These are phyloP conservation scores for Oxygymnocypris stewartii DNA, from an alignment of 2,113 vertebrate genomes.

Conservation along the genomic window DNA sequence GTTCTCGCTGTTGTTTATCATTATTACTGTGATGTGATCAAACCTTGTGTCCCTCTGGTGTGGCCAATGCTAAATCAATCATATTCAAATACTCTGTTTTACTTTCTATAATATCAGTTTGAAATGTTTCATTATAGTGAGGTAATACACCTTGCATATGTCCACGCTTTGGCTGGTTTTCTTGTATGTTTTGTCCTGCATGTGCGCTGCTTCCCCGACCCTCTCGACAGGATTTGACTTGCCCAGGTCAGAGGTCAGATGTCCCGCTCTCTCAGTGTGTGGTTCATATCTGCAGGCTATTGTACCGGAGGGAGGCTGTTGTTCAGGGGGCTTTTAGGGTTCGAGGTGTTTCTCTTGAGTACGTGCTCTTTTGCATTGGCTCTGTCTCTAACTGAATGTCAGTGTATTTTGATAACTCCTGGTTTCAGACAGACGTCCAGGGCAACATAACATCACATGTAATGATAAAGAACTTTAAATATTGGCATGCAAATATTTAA, in stretches of 20 bases:
- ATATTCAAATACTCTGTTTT: too few species aligned
- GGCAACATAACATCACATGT: not conserved
- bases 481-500: not conserved
- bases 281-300: constrained; percentile 80
- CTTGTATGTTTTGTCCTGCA: not conserved
- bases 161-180: too few species aligned
- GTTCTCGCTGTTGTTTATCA: too few species aligned
- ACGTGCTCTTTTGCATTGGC: not conserved
- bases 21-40: too few species aligned
- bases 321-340: not conserved
- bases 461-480: too few species aligned
- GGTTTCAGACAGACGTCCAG: not conserved
- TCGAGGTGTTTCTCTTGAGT: not conserved
- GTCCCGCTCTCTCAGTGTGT: constrained; percentile 77
- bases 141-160: too few species aligned
- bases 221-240: constrained; percentile 82
- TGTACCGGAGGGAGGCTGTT: constrained; percentile 60
- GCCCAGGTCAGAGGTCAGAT: constrained; percentile 87
- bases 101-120: too few species aligned
- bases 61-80: too few species aligned
- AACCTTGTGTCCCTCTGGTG: too few species aligned
- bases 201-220: not conserved
- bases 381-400: not conserved
- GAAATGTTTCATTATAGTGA: too few species aligned
- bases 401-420: not conserved